A percentile compares a stretch with the other conserved stretches of the same genome.
Conservation (phyloP, 2,888 invertebrate genomes). For the Dendrolimus houi region DNA sequence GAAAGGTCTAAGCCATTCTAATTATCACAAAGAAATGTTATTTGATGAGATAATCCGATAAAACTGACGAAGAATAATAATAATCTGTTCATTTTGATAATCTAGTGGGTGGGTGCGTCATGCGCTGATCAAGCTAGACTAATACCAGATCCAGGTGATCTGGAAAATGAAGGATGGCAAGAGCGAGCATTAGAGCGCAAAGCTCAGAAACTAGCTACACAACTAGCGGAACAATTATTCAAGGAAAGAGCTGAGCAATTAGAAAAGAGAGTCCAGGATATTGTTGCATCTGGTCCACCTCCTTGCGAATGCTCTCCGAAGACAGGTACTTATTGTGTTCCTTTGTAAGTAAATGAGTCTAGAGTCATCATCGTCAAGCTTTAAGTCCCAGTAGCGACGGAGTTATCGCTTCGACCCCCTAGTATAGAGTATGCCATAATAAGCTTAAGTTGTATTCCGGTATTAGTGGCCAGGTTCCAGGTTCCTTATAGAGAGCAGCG, state of each 20-base stretch:
- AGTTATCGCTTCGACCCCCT: too few relatives aligned
- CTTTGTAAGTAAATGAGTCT: too few relatives aligned
- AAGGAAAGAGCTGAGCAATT: slow-evolving; percentile 40
- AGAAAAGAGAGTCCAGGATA: slow-evolving; percentile 35
- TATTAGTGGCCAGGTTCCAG: too few relatives aligned
- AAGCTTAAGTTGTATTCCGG: not conserved
- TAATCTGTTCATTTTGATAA: not conserved
- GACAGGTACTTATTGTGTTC: slow-evolving; percentile 10
- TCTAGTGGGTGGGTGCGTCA: slow-evolving; percentile 52
- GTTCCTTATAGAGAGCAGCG: too few relatives aligned
- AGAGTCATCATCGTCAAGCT: too few relatives aligned
- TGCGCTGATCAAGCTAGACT: slow-evolving; percentile 39
- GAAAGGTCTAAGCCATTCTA: too few relatives aligned
- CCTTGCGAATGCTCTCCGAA: slow-evolving; percentile 40
- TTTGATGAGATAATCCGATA: not conserved
- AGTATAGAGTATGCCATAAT: not conserved
- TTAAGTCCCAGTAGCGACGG: too few relatives aligned
- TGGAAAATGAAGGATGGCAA: slow-evolving; percentile 33
- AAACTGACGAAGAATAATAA: not conserved
- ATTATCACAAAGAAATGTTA: too few relatives aligned
- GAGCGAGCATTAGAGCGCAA: slow-evolving; percentile 39
- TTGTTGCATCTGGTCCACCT: slow-evolving; percentile 30
- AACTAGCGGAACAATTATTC: slow-evolving; percentile 51
- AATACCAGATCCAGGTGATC: slow-evolving; percentile 21
- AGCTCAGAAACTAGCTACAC: slow-evolving; percentile 42